These are phyloP conservation scores for Morpho achilles DNA, from an alignment of 2,888 invertebrate genomes.

Conservation along the genomic window DNA sequence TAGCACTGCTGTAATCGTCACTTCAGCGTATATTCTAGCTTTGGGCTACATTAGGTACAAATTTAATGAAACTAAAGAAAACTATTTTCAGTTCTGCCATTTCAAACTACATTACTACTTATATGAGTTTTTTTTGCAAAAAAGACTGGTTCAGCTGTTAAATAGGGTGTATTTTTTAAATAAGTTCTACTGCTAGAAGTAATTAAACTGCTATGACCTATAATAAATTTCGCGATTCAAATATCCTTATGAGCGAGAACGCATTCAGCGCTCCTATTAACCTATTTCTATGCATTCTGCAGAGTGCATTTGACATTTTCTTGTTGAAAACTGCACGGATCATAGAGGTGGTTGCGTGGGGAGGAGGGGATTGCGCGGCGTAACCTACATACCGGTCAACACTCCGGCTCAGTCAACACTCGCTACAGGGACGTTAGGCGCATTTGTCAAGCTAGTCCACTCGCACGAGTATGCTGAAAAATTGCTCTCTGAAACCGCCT, in stretches of 20 bases:
- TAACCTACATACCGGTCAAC: constrained; percentile 80
- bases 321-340: constrained; percentile 70
- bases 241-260: constrained; percentile 22
- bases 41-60: not conserved
- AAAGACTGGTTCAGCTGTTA: no score
- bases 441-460: constrained; percentile 55
- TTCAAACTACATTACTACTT: no score
- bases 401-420: constrained; percentile 79
- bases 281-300: constrained; percentile 37
- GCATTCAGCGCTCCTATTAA: constrained; percentile 36
- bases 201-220: not conserved
- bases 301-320: constrained; percentile 65
- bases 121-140: constrained; percentile 2
- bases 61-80: no score
- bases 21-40: constrained; percentile 11
- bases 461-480: constrained; percentile 35
- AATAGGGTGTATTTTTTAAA: no score
- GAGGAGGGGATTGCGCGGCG: constrained; percentile 51
- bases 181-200: not conserved
- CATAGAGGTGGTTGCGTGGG: constrained; percentile 66
- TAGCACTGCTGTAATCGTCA: constrained; percentile 22
- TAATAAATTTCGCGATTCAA: constrained; percentile 13
- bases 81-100: no score
- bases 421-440: constrained; percentile 77
- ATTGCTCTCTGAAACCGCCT: not conserved